These are phyloP conservation scores for Augochlora pura DNA, from an alignment of 1,140 invertebrate species.

Conservation along the genomic window DNA sequence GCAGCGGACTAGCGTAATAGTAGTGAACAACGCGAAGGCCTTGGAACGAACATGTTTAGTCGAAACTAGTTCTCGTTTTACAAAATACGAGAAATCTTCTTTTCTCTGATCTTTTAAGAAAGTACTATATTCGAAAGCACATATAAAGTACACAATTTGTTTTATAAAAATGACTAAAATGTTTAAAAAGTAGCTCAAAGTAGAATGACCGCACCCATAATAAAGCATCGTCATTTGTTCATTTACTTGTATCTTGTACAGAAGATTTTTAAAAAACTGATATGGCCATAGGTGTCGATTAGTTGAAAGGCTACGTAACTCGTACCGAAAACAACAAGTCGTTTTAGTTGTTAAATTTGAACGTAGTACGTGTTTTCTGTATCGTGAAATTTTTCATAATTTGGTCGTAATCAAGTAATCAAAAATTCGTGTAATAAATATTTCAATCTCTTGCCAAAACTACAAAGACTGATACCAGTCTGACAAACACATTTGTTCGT, in stretches of 20 bases:
- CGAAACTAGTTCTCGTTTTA: background rate
- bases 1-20: background rate
- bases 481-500: slow-evolving; percentile 27
- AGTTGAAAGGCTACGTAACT: background rate
- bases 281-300: background rate
- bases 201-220: background rate
- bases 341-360: slow-evolving; percentile 24
- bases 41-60: background rate
- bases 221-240: background rate
- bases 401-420: slow-evolving; percentile 1
- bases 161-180: background rate
- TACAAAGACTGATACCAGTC: slow-evolving; percentile 53
- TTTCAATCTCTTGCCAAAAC: slow-evolving; percentile 55
- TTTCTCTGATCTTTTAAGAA: background rate
- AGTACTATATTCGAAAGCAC: too few species aligned
- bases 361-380: slow-evolving; percentile 31
- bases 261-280: background rate
- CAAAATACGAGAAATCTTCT: background rate
- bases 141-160: background rate
- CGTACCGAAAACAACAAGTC: background rate
- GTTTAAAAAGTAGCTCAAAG: background rate
- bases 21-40: slow-evolving; percentile 7
- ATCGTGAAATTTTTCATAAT: slow-evolving; percentile 15
- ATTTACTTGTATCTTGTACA: background rate
- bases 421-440: slow-evolving; percentile 21